These are phyloP conservation scores for Gallinago media DNA, from an alignment of 2,113 vertebrate genomes.

Conservation along the genomic window DNA sequence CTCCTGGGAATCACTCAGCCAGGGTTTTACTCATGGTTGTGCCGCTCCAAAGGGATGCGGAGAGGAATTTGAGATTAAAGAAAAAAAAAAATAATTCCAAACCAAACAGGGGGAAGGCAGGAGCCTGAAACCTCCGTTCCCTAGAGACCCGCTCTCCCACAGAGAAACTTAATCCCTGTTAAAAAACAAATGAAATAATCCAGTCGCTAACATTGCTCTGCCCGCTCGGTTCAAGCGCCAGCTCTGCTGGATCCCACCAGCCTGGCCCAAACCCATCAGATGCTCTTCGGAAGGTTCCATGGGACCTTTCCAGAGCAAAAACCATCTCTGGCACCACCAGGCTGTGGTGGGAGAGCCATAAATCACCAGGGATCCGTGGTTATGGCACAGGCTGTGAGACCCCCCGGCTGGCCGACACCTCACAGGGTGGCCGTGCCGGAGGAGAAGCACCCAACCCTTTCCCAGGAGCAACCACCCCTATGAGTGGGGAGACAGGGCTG, in stretches of 20 bases:
- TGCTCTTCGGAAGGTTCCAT: neutral
- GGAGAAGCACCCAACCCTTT: neutral
- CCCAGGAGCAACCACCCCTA: neutral
- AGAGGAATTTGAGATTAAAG: constrained; percentile 38
- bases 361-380: neutral
- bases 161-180: constrained; percentile 52
- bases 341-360: neutral
- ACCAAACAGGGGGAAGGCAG: neutral
- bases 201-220: neutral
- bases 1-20: neutral
- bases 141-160: constrained; percentile 9
- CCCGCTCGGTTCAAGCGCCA: neutral
- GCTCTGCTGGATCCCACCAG: neutral
- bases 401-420: neutral
- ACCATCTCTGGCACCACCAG: neutral
- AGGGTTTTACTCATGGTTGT: neutral
- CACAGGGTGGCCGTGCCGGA: accelerated
- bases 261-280: neutral
- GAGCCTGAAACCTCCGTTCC: constrained; percentile 30
- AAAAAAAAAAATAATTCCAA: neutral
- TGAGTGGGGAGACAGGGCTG: accelerated
- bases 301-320: neutral
- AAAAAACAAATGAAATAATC: constrained; percentile 50
- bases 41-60: neutral
- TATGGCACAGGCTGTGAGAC: accelerated